phyloP scores from a whole-genome alignment of 2,888 invertebrate species.

The Lithophane leautieri region DNA sequence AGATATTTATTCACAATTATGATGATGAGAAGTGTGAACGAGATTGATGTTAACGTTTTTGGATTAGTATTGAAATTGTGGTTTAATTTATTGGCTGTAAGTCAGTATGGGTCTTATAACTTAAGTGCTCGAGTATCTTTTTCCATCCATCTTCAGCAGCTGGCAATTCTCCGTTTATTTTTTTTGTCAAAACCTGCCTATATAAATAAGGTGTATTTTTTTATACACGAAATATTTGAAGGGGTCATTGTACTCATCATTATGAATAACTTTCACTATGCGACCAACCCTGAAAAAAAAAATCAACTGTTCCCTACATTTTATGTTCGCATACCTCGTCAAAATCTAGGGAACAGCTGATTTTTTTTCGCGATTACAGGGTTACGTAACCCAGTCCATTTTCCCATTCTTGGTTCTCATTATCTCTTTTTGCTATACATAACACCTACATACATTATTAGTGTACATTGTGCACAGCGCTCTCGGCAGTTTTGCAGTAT shows the following conservation, averaged over 20 bases:
- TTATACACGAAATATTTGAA: too few relatives aligned
- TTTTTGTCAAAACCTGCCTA: neutral
- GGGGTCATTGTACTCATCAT: too few relatives aligned
- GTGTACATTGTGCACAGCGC: too few relatives aligned
- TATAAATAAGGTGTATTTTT: too few relatives aligned
- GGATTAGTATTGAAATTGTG: conserved; percentile 7
- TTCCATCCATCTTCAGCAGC: neutral
- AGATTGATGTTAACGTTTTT: conserved; percentile 15
- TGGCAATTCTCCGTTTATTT: neutral
- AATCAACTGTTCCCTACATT: too few relatives aligned
- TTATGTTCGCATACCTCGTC: too few relatives aligned
- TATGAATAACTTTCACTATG: too few relatives aligned
- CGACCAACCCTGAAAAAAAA: too few relatives aligned
- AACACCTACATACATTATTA: neutral
- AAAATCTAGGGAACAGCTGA: too few relatives aligned
- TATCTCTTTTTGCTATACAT: neutral
- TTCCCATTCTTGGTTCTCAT: neutral
- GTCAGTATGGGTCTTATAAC: neutral
- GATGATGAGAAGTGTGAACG: conserved; percentile 5
- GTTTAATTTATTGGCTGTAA: conserved; percentile 4
- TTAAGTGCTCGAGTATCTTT: too few relatives aligned
- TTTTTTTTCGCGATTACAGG: too few relatives aligned
- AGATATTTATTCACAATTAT: conserved; percentile 33
- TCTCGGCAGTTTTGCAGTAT: neutral
- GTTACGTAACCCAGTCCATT: neutral